phyloP scores from a whole-genome alignment of 2,888 invertebrate genomes.

The Synanthedon formicaeformis region DNA sequence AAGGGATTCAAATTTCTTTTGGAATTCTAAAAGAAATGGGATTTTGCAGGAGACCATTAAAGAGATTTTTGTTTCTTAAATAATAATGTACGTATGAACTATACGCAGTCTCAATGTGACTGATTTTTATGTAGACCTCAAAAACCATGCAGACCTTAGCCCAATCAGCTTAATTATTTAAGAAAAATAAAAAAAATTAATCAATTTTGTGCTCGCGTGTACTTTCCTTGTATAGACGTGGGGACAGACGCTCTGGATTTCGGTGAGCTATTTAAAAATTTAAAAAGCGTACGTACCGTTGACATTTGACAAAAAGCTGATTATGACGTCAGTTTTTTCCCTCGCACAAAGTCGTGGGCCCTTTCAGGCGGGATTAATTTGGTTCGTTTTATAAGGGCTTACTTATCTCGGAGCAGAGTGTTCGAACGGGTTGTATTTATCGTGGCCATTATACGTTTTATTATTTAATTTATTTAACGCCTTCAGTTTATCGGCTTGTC shows the following conservation, averaged over 20 bases:
- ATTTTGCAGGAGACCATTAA: too few relatives aligned
- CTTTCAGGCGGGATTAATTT: constrained; percentile 67
- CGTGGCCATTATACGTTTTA: constrained; percentile 66
- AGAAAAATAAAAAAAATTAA: too few relatives aligned
- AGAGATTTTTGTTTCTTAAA: too few relatives aligned
- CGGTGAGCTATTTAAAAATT: constrained; percentile 54
- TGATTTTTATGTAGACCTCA: too few relatives aligned
- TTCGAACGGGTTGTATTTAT: constrained; percentile 65
- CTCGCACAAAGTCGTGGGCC: constrained; percentile 37
- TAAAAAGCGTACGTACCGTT: constrained; percentile 52
- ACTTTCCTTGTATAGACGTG: constrained; percentile 14
- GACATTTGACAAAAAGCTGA: constrained; percentile 69
- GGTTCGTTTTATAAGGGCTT: constrained; percentile 65
- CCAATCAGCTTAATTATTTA: too few relatives aligned
- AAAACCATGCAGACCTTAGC: too few relatives aligned
- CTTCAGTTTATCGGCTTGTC: constrained; percentile 58
- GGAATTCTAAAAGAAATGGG: too few relatives aligned
- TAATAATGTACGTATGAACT: too few relatives aligned
- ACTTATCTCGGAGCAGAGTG: constrained; percentile 58
- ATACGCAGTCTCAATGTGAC: too few relatives aligned
- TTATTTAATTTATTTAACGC: constrained; percentile 71
- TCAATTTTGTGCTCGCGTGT: constrained; percentile 15
- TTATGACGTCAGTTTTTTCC: constrained; percentile 63
- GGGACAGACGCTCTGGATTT: constrained; percentile 25
- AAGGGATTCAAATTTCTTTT: too few relatives aligned